A percentile compares a stretch with the other conserved stretches of the same genome.
Conservation (phyloP, 2,113 vertebrate genomes). For the Toxotes chatareus region DNA sequence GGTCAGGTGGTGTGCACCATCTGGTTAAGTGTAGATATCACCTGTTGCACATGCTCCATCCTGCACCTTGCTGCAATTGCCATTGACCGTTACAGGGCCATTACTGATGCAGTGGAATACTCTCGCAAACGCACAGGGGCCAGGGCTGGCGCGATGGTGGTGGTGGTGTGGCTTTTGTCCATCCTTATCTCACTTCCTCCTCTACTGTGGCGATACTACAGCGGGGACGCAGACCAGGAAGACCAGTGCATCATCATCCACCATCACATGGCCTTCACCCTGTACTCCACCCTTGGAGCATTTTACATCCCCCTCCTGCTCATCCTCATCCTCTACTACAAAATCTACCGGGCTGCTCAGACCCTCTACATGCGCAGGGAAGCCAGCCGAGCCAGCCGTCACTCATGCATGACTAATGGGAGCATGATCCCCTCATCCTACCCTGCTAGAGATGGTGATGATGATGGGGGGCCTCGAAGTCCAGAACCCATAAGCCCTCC, state of each 20-base stretch:
- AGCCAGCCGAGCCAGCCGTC: constrained; percentile 88
- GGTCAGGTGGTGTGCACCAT: constrained; percentile 94
- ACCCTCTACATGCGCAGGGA: constrained; percentile 93
- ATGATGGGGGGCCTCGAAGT: constrained; percentile 81
- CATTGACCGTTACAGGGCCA: constrained; percentile 94
- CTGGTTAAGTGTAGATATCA: constrained; percentile 96
- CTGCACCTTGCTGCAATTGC: constrained; percentile 96
- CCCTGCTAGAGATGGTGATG: constrained; percentile 83
- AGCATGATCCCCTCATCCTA: constrained; percentile 88
- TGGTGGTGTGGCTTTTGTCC: constrained; percentile 93
- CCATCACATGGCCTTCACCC: constrained; percentile 91
- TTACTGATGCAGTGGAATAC: constrained; percentile 96
- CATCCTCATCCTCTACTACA: constrained; percentile 98
- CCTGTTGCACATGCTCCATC: constrained; percentile 97
- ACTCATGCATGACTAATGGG: constrained; percentile 89
- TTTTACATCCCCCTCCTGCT: constrained; percentile 96
- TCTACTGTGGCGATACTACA: constrained; percentile 93
- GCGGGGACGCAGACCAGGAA: constrained; percentile 79
- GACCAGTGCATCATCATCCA: constrained; percentile 96
- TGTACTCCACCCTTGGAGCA: constrained; percentile 96
- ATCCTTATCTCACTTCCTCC: constrained; percentile 95
- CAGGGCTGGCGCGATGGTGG: constrained; percentile 93
- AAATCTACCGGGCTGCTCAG: constrained; percentile 97
- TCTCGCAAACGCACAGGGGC: constrained; percentile 93
- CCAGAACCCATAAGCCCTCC: constrained; percentile 83